Evolutionary conservation across 2,797 vertebrate species (phyloP), one percentile per base, ranked within the genome.

Genomic region (Phalloptychus januarius): DNA sequence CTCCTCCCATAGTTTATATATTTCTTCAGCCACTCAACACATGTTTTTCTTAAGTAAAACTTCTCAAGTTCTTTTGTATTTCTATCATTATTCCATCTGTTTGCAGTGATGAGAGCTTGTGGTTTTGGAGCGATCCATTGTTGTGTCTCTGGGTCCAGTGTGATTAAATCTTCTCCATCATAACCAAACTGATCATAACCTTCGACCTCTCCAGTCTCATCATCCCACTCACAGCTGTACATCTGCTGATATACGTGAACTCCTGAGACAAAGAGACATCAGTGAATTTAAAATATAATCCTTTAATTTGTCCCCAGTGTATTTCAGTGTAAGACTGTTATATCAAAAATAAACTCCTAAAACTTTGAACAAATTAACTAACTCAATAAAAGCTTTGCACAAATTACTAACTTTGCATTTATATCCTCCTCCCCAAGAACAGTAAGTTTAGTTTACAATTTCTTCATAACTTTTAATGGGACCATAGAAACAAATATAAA

Each of bases 51-150:
- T 8, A 58, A 0, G 77, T 90, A 92, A 33, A 71, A 1, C 5
- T 77, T 83, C 11, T 45, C 61, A 23, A 11, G 11, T 0, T 0
- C 0, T 48, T 18, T 18, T 18, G 0, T 18, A 31, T 3, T 45
- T 80, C 1, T 80, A 72, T 88, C 0, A 5, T 0, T 0, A 0
- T 93, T 78, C 87, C 63, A 90, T 42, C 61, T 90, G 0, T 48
- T 1, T 74, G 31, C 74, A 20, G 74, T 89, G 58, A 33, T 18
- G 16, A 74, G 0, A n/a, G 76, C 86, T 45, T 91, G 13, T 44
- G 0, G 25, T 13, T 7, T 54, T 38, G 65, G 18, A 78, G 90
- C 77, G 20, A 45, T 2, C 74, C 74, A 75, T 25, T 5, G 0
- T 0, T 63, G 28, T 63, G 28, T 46, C 1, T n/a, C 0, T 15